A percentile compares a stretch with the other conserved stretches of the same genome.
phyloP scores from a whole-genome alignment of 2,888 invertebrate genomes.

The Callimorpha dominula region DNA sequence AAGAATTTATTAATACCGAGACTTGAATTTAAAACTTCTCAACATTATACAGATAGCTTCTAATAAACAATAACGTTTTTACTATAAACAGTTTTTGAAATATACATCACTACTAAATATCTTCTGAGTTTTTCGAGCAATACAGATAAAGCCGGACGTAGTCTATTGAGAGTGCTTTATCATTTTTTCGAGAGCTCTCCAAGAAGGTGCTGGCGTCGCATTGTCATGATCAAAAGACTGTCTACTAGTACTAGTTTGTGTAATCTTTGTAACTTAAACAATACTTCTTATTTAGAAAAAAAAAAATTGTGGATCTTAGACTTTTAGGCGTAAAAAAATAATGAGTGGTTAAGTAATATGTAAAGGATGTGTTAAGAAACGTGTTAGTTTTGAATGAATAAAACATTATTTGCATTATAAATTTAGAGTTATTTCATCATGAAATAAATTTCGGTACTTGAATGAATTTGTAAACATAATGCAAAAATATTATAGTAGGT shows the following conservation, averaged over 20 bases:
- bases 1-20: too few relatives aligned
- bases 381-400: too few relatives aligned
- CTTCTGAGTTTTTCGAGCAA: neutral
- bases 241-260: constrained; percentile 14
- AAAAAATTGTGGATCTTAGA: too few relatives aligned
- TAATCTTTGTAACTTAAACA: constrained; percentile 9
- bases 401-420: too few relatives aligned
- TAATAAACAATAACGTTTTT: neutral
- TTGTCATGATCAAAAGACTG: constrained; percentile 50
- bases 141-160: constrained; percentile 10
- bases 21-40: too few relatives aligned
- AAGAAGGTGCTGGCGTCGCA: constrained; percentile 34
- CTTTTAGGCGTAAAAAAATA: too few relatives aligned
- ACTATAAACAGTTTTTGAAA: neutral
- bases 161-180: constrained; percentile 31
- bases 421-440: too few relatives aligned
- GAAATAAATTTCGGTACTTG: too few relatives aligned
- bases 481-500: neutral
- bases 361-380: too few relatives aligned
- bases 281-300: too few relatives aligned
- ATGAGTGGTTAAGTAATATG: too few relatives aligned
- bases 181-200: constrained; percentile 35
- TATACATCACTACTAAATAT: neutral
- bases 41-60: too few relatives aligned
- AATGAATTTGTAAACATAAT: neutral